Percentiles rank a stretch among this genome's conserved stretches.
phyloP scores from a whole-genome alignment of 2,888 invertebrate species.

The Ormyrus nitidulus region DNA sequence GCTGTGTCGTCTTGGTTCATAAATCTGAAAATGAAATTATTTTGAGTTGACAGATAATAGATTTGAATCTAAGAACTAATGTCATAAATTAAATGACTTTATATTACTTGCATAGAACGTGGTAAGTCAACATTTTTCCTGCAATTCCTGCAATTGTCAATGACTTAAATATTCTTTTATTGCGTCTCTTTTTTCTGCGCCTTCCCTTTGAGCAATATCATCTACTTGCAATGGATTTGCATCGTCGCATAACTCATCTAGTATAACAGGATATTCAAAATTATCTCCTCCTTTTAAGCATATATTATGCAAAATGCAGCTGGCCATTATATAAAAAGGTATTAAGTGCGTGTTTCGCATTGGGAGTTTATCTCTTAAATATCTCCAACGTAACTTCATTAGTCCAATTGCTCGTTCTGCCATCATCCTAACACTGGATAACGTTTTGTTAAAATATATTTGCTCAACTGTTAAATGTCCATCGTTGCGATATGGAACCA shows the following conservation, averaged over 20 bases:
- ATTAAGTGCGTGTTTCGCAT: conserved; percentile 1
- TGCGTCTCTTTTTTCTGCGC: too few relatives aligned
- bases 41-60: too few relatives aligned
- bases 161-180: too few relatives aligned
- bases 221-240: too few relatives aligned
- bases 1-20: too few relatives aligned
- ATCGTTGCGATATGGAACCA: conserved; percentile 50
- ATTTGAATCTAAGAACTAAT: too few relatives aligned
- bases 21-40: too few relatives aligned
- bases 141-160: too few relatives aligned
- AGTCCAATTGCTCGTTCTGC: background rate
- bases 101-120: too few relatives aligned
- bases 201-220: too few relatives aligned
- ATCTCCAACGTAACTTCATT: background rate
- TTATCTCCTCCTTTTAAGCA: conserved; percentile 9
- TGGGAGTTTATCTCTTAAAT: background rate
- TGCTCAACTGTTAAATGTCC: conserved; percentile 31
- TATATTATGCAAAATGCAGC: conserved; percentile 10
- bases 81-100: too few relatives aligned
- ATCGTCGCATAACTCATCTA: background rate
- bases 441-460: conserved; percentile 44
- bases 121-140: too few relatives aligned
- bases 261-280: conserved; percentile 9
- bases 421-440: background rate
- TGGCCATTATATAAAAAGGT: background rate